Evolutionary conservation across 1,140 invertebrate species (phyloP).

Genomic region (Hormaphis cornu): DNA sequence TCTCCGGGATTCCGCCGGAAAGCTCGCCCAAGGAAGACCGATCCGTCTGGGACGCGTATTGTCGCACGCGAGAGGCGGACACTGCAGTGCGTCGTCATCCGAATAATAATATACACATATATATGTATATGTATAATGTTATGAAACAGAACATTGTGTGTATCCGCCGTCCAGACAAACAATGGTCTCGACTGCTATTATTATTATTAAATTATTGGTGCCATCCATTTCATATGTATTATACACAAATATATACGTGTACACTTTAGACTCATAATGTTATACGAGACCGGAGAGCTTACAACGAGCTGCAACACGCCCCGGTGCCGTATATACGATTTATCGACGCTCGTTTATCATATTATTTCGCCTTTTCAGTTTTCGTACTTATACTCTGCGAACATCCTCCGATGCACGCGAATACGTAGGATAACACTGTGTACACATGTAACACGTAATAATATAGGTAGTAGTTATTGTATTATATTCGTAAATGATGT

Average conservation of each 20-base stretch:
- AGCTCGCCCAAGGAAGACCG: too few relatives aligned
- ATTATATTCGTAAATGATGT: too few relatives aligned
- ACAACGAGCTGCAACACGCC: conserved; percentile 10
- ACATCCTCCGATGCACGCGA: neutral
- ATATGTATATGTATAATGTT: too few relatives aligned
- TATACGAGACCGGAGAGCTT: too few relatives aligned
- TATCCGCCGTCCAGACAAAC: conserved; percentile 19
- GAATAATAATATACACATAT: too few relatives aligned
- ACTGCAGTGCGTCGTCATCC: too few relatives aligned
- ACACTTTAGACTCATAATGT: neutral
- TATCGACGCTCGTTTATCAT: conserved; percentile 16
- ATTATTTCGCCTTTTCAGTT: neutral
- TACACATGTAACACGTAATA: too few relatives aligned
- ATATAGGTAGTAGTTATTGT: too few relatives aligned
- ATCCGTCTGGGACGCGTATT: too few relatives aligned
- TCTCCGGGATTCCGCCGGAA: too few relatives aligned
- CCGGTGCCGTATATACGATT: neutral
- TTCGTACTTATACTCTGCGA: neutral
- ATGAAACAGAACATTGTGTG: conserved; percentile 12
- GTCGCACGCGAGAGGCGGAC: too few relatives aligned
- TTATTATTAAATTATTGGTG: conserved; percentile 13
- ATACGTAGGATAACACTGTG: too few relatives aligned
- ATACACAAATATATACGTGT: neutral
- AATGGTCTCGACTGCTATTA: conserved; percentile 19
- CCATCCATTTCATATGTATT: conserved; percentile 3